Evolutionary conservation across 1,140 invertebrate species (phyloP).

Genomic region (Eubasilissa regina): DNA sequence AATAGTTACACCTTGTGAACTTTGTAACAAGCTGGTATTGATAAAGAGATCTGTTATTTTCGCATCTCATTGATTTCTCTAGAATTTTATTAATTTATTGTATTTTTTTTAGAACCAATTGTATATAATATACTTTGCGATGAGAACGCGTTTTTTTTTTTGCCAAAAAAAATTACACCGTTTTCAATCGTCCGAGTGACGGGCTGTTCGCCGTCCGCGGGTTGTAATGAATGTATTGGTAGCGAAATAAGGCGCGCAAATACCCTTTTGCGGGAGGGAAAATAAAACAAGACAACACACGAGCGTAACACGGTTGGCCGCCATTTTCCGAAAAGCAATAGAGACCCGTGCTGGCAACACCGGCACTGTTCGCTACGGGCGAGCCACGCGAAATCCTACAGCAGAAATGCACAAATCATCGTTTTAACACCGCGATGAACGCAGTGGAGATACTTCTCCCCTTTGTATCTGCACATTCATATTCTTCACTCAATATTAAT

Average conservation of each 20-base stretch:
- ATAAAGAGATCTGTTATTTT: too few species aligned
- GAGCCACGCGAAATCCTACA: neutral
- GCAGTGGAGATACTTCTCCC: neutral
- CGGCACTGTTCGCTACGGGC: neutral
- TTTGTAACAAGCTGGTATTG: too few species aligned
- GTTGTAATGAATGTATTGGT: slow-evolving; percentile 34
- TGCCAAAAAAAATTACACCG: too few species aligned
- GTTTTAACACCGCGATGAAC: neutral
- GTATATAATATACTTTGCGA: too few species aligned
- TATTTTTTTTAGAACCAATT: too few species aligned
- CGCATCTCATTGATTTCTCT: too few species aligned
- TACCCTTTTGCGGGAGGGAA: slow-evolving; percentile 35
- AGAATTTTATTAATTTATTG: too few species aligned
- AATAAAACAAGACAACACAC: slow-evolving; percentile 34
- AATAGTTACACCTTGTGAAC: too few species aligned
- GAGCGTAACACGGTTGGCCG: slow-evolving; percentile 43
- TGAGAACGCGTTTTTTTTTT: too few species aligned
- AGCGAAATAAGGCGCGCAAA: slow-evolving; percentile 36
- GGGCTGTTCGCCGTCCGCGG: neutral
- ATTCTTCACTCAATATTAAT: slow-evolving; percentile 13
- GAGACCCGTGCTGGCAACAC: slow-evolving; percentile 4
- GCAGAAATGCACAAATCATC: neutral
- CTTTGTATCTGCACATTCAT: neutral
- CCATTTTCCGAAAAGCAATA: slow-evolving; percentile 46
- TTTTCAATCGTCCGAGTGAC: neutral